phyloP scores from a whole-genome alignment of 2,888 invertebrate species.

The Seladonia tumulorum region DNA sequence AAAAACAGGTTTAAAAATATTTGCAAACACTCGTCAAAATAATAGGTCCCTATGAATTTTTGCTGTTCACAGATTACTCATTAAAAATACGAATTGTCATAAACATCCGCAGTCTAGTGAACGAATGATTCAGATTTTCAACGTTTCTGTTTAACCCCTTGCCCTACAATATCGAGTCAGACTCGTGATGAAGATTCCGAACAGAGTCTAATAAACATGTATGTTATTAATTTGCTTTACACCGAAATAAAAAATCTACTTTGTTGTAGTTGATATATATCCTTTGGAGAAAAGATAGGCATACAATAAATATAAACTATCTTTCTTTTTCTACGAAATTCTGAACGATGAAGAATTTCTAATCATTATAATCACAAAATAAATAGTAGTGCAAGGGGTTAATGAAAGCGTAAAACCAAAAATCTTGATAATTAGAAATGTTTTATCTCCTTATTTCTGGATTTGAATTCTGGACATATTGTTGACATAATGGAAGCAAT shows the following conservation, averaged over 20 bases:
- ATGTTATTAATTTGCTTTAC: too few relatives aligned
- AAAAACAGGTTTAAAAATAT: background rate
- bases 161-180: too few relatives aligned
- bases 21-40: background rate
- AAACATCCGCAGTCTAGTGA: background rate
- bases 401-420: background rate
- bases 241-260: too few relatives aligned
- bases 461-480: background rate
- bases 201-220: too few relatives aligned
- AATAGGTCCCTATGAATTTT: background rate
- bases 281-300: too few relatives aligned
- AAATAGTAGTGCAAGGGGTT: too few relatives aligned
- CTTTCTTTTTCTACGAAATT: too few relatives aligned
- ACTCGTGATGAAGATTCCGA: too few relatives aligned
- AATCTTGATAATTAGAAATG: background rate
- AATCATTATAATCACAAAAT: too few relatives aligned
- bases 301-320: too few relatives aligned
- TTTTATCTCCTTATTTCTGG: background rate
- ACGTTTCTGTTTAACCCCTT: background rate
- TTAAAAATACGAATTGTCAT: background rate
- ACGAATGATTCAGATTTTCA: background rate
- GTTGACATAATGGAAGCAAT: background rate
- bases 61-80: background rate
- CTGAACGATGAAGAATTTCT: too few relatives aligned
- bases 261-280: too few relatives aligned